phyloP scores from a whole-genome alignment of 2,113 vertebrate genomes.

The Suricata suricatta region DNA sequence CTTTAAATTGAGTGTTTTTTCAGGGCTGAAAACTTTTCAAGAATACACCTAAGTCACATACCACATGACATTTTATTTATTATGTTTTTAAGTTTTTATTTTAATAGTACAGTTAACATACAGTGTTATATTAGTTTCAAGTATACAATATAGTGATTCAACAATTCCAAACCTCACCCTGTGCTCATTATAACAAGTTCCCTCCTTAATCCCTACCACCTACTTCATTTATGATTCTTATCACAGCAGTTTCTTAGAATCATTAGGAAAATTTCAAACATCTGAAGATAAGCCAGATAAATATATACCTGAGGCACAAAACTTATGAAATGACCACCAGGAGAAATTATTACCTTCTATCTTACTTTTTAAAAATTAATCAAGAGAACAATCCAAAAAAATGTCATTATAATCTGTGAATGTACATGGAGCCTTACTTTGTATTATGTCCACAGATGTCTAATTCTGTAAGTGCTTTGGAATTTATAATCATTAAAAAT shows the following conservation, averaged over 20 bases:
- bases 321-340: neutral
- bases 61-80: neutral
- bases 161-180: neutral
- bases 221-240: slow-evolving; percentile 27
- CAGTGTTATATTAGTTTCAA: neutral
- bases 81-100: neutral
- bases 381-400: slow-evolving; percentile 22
- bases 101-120: neutral
- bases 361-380: slow-evolving; percentile 30
- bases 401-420: neutral
- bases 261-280: slow-evolving; percentile 22
- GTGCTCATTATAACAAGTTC: neutral
- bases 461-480: slow-evolving; percentile 27
- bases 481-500: slow-evolving; percentile 40
- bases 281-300: neutral
- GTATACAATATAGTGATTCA: neutral
- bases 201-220: neutral
- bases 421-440: neutral
- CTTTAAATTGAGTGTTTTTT: neutral
- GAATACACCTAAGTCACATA: neutral
- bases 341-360: neutral
- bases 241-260: neutral
- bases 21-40: slow-evolving; percentile 1
- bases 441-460: neutral
- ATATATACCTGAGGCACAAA: slow-evolving; percentile 10